Base-by-base conservation (phyloP, 2,113 vertebrate species). In the Leptobrachium leishanense region DNA sequence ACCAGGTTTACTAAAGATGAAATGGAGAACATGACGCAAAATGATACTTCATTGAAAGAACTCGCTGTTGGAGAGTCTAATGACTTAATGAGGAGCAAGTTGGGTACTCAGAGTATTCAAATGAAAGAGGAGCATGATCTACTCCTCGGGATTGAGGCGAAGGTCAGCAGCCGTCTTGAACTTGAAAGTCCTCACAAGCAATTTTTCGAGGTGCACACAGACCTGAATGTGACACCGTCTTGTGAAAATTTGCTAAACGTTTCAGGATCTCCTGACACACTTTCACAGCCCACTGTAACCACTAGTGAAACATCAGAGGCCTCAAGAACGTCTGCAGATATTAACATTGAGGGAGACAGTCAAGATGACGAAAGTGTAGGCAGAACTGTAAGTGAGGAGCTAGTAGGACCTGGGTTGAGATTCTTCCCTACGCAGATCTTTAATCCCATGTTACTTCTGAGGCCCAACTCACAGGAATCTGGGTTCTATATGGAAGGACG, bases 401-500 rank as follows among this genome's bases (percentile, higher is more conserved):
- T 8, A 55, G 4, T 41, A 15, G 11, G 1, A 15, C 13, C 43
- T 39, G 8, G n/a, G 9, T 46, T 43, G 41, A 67, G 12, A 0
- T 73, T 79, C n/a, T 12, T 0, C 3, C 77, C 77, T 10, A 74
- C 46, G 41, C 77, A 74, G 7, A 73, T 79, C 43, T 79, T 73
- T 67, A 79, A 79, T 31, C 77, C 77, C n/a, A 43, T 73, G 6
- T 50, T 79, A 44, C 39, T 73, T 12, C n/a, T 67, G 7, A 7
- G 20, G 2, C 12, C 39, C 1, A 44, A 44, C 1, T 6, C 13
- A 39, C 59, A 79, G 66, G 70, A 79, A 44, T 12, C 15, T 9
- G 70, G 77, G 8, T 79, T 79, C n/a, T 79, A 79, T 50, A 64
- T 43, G 15, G 20, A 57, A 40, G 40, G 1, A 39, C 15, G 9